Evolutionary conservation across 2,888 invertebrate species (phyloP), one percentile per base, ranked within the genome.

Genomic region (Harpalus rufipes): DNA sequence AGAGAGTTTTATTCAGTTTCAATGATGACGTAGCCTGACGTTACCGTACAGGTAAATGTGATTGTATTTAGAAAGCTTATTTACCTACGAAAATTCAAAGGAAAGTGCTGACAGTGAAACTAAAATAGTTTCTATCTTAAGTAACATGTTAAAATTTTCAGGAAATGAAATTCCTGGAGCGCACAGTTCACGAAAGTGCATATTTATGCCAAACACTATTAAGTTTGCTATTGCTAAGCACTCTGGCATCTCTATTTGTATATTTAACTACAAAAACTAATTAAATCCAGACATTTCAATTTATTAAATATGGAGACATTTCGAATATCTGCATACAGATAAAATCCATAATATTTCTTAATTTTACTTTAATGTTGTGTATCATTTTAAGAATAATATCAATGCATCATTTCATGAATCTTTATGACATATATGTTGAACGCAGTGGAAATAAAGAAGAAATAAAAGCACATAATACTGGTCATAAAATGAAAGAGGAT

Each of bases 1-100:
- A 74, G 72, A 41, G 44, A 63, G 44, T 74, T 74, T 74, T 44
- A 74, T 74, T 74, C 72, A 74, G 72, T 74, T 74, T 74, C 72
- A 74, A 74, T 74, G 39, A 39, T 39, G 14, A 32, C 32, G 25
- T 68, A 74, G 41, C 44, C 44, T 74, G 44, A 74, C 41, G 44
- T 74, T 44, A 5, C 72, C 10, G 41, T 44, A 74, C 44, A 5
- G 14, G 72, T 44, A 7, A 41, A 41, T 41, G 10, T 16, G 4
- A 41, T n/a, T 65, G 59, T 61, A 74, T 74, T 74, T 18, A 74
- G 72, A 74, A 44, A 44, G 72, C 44, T 74, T 72, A 72, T 41
- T n/a, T 72, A 72, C 44, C 68, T 68, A n/a, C 65, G 39, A 65
- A 14, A 25, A 44, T 18, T 72, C 44, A 41, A 72, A 44, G 44